These are phyloP conservation scores for Mola mola DNA, from an alignment of 2,113 vertebrate genomes.

Conservation along the genomic window DNA sequence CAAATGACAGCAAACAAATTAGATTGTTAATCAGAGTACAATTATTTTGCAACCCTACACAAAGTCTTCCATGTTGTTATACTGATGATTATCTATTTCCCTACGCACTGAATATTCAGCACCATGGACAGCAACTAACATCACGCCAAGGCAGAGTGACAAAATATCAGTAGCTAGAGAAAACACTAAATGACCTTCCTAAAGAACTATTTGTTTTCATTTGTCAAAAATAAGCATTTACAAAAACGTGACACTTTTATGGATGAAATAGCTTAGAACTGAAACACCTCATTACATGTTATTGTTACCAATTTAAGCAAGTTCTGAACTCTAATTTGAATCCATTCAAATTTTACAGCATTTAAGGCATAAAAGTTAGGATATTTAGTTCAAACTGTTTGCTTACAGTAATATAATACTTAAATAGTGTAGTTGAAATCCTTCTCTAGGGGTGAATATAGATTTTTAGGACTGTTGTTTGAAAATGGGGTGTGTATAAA, in stretches of 20 bases:
- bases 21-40: too few relatives aligned
- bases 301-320: too few relatives aligned
- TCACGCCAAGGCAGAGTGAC: not conserved
- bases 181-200: not conserved
- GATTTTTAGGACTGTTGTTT: conserved; percentile 25
- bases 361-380: not conserved
- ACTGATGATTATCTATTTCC: too few relatives aligned
- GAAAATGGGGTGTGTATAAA: conserved; percentile 29
- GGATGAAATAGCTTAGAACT: too few relatives aligned
- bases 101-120: too few relatives aligned
- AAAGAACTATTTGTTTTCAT: too few relatives aligned
- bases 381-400: not conserved
- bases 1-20: too few relatives aligned
- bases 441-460: conserved; percentile 11
- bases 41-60: too few relatives aligned
- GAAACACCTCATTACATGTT: too few relatives aligned
- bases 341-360: too few relatives aligned
- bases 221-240: not conserved
- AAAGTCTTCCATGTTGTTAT: too few relatives aligned
- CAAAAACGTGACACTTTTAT: not conserved
- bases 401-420: conserved; percentile 5
- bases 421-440: conserved; percentile 5
- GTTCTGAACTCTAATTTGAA: too few relatives aligned
- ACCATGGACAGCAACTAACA: conserved; percentile 34
- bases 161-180: not conserved